Evolutionary conservation across 2,113 vertebrate species (phyloP).

Genomic region (Hassar affinis): DNA sequence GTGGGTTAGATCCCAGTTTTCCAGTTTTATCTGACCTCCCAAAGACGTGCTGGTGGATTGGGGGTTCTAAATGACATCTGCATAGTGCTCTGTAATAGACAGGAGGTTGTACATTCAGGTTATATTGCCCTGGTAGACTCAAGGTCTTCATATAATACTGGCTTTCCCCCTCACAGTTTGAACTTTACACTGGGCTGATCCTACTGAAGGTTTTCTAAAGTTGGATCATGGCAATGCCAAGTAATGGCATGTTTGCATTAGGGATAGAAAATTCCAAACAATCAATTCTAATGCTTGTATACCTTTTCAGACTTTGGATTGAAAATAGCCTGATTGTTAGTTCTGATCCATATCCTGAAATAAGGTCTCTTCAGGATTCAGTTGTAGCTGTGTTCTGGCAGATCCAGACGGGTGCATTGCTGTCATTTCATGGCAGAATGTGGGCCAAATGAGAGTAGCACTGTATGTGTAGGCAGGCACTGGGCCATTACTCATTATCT

Average conservation of each 20-base stretch:
- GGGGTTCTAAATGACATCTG: neutral
- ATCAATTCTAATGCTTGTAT: neutral
- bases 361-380: constrained; percentile 1
- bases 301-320: neutral
- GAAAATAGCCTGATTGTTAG: neutral
- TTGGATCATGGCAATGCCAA: neutral
- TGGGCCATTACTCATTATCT: constrained; percentile 29
- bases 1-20: neutral
- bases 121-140: neutral
- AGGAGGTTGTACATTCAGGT: neutral
- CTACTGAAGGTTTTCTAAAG: neutral
- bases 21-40: neutral
- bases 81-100: neutral
- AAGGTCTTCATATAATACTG: neutral
- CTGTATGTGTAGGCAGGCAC: constrained; percentile 21
- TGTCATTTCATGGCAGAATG: constrained; percentile 10
- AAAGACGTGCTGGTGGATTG: neutral
- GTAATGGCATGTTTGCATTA: neutral
- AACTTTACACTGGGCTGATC: neutral
- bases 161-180: neutral
- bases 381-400: neutral
- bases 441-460: constrained; percentile 14
- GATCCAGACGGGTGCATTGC: constrained; percentile 2
- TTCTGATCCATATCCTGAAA: neutral
- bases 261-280: neutral